Evolutionary conservation across 2,888 invertebrate species (phyloP).

Genomic region (Oscheius onirici): DNA sequence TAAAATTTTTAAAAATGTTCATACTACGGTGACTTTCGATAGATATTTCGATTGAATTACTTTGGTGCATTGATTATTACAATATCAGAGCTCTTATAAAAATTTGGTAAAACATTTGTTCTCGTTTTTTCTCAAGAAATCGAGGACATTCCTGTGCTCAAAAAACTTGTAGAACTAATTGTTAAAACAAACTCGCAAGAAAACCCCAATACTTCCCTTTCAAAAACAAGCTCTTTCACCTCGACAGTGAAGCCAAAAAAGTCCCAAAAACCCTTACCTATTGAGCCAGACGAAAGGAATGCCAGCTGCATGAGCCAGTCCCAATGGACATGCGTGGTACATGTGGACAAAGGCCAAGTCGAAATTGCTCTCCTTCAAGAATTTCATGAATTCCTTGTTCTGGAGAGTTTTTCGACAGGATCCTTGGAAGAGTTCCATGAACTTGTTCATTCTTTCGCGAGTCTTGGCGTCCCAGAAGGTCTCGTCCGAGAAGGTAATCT

Average conservation of each 20-base stretch:
- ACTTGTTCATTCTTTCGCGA: not conserved
- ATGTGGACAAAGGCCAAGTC: slow-evolving; percentile 64
- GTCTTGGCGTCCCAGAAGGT: not conserved
- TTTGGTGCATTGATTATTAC: too few relatives aligned
- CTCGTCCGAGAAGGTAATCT: slow-evolving; percentile 12
- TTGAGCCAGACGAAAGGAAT: slow-evolving; percentile 66
- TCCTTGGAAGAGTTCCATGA: not conserved
- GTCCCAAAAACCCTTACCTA: slow-evolving; percentile 11
- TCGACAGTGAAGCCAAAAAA: not conserved
- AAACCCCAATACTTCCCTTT: too few relatives aligned
- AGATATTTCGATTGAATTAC: too few relatives aligned
- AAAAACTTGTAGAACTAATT: too few relatives aligned
- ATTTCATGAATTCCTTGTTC: slow-evolving; percentile 48
- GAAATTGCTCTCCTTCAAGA: slow-evolving; percentile 54
- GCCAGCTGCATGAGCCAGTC: slow-evolving; percentile 56
- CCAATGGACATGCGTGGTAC: slow-evolving; percentile 61
- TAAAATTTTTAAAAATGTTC: too few relatives aligned
- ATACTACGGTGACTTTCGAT: too few relatives aligned
- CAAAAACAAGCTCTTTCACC: too few relatives aligned
- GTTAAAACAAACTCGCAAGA: too few relatives aligned
- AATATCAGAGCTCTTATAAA: too few relatives aligned
- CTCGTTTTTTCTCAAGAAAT: too few relatives aligned
- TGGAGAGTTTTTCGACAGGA: slow-evolving; percentile 27
- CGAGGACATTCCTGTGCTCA: too few relatives aligned
- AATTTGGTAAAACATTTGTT: too few relatives aligned